Base-by-base conservation (phyloP, 2,113 vertebrate genomes). In the Procavia capensis region DNA sequence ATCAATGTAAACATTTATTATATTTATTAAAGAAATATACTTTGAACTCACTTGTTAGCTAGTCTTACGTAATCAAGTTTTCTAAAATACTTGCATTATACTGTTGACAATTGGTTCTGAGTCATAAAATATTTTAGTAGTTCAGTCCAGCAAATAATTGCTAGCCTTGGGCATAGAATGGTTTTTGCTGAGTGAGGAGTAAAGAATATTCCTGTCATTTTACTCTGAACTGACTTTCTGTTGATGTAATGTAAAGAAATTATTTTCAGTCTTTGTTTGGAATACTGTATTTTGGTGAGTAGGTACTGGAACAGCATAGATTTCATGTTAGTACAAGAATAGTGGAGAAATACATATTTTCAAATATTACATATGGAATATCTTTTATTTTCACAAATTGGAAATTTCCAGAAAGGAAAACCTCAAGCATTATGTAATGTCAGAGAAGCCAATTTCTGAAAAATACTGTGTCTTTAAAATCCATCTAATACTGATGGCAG, bases 61-160 rank as follows among this genome's bases (percentile, higher is more conserved):
- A 85, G 54, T 72, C 72, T 96, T 93, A 80, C 83, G 74, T 96
- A 93, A 94, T 94, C 82, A 86, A 83, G 27, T 34, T 84, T 88
- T 88, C 59, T 85, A 86, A 93, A 92, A 94, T 95, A 93, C 90
- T 97, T 95, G 72, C 70, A 54, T 94, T 95, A 75, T 68, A 24
- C 27, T 93, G 50, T 83, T 94, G 90, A 95, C 88, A 85, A 83
- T 88, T 76, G 70, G 10, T 78, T 88, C 76, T 93, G 94, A 95
- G 36, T 92, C 72, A 83, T 85, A 83, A 93, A 93, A 88, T 85
- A 95, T 84, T 96, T 95, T 96, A 64, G 87, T 93, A 61, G 66
- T 66, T 97, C 50, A 92, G 61, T 74, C 72, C 85, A 88, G 78
- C 90, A 93, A 94, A 80, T 45, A 93, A 84, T 70, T 68, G 57